Percentiles rank a stretch among this genome's conserved stretches.
Evolutionary conservation across 2,113 vertebrate species (phyloP).

Genomic region (Phrynosoma blainvillii): DNA sequence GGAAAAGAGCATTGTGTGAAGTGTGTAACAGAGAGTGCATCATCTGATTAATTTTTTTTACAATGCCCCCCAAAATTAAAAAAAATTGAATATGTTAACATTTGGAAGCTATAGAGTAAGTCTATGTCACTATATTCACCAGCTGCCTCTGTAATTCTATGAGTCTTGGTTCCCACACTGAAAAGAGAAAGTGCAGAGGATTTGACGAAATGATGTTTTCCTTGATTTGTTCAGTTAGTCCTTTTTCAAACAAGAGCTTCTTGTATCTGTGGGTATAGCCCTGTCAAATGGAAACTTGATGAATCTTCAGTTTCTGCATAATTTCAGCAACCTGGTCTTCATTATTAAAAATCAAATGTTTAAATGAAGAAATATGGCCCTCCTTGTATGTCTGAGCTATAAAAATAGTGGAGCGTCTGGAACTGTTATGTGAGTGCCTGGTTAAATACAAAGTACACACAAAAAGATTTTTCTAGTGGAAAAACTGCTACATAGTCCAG

Average conservation of each 20-base stretch:
- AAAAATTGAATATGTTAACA: too few species aligned
- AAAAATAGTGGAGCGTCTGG: conserved; percentile 70
- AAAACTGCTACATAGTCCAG: conserved; percentile 39
- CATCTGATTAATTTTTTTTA: background rate
- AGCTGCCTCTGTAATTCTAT: background rate
- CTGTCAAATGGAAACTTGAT: conserved; percentile 9
- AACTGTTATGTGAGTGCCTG: conserved; percentile 64
- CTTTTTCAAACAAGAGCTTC: background rate
- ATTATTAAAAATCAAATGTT: conserved; percentile 12
- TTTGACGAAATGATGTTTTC: background rate
- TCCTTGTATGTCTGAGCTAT: conserved; percentile 52
- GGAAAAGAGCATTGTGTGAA: background rate
- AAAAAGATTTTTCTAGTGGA: conserved; percentile 39
- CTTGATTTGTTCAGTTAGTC: conserved; percentile 23
- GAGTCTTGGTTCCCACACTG: background rate
- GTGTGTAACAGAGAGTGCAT: background rate
- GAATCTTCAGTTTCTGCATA: conserved; percentile 27
- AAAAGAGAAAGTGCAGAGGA: conserved; percentile 21
- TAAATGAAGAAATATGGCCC: conserved; percentile 29
- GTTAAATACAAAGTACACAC: conserved; percentile 27
- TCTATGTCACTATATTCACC: background rate
- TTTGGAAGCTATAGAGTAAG: background rate
- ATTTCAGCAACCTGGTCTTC: conserved; percentile 33
- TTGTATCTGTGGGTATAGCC: background rate
- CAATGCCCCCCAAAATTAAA: background rate